phyloP scores from a whole-genome alignment of 2,888 invertebrate species.

The Ennomos erosarius region DNA sequence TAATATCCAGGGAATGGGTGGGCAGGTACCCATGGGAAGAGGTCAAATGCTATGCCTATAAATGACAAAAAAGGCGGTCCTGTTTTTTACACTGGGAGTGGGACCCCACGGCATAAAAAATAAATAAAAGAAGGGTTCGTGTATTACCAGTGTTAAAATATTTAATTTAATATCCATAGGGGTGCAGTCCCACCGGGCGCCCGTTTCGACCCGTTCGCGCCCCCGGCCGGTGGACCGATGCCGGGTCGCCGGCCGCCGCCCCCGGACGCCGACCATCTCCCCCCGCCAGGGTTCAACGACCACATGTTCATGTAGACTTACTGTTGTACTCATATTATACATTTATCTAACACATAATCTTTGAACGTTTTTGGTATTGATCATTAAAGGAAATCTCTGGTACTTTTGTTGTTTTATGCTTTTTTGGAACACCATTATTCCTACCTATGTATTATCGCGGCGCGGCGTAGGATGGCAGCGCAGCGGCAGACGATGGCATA shows the following conservation, averaged over 20 bases:
- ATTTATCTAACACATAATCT: constrained; percentile 4
- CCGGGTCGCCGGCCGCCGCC: constrained; percentile 73
- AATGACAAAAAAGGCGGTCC: too few species aligned
- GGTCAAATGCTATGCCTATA: too few species aligned
- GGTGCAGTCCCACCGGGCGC: constrained; percentile 90
- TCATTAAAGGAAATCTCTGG: constrained; percentile 41
- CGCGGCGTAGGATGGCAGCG: background rate
- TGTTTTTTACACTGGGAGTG: too few species aligned
- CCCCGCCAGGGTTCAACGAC: constrained; percentile 90
- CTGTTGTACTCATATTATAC: constrained; percentile 10
- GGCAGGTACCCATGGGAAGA: too few species aligned
- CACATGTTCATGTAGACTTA: constrained; percentile 89
- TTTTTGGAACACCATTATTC: too few species aligned
- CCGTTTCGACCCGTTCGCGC: constrained; percentile 94
- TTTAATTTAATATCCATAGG: constrained; percentile 56
- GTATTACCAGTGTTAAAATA: too few species aligned
- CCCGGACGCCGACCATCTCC: constrained; percentile 90
- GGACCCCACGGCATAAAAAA: too few species aligned
- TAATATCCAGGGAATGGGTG: too few species aligned
- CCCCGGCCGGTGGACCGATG: constrained; percentile 86
- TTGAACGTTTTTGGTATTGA: constrained; percentile 33
- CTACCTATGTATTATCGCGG: background rate
- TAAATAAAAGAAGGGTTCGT: too few species aligned
- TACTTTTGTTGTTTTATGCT: too few species aligned
- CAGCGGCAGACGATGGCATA: too few species aligned